Conservation (phyloP, 2,888 invertebrate genomes). For the Orthosia incerta region DNA sequence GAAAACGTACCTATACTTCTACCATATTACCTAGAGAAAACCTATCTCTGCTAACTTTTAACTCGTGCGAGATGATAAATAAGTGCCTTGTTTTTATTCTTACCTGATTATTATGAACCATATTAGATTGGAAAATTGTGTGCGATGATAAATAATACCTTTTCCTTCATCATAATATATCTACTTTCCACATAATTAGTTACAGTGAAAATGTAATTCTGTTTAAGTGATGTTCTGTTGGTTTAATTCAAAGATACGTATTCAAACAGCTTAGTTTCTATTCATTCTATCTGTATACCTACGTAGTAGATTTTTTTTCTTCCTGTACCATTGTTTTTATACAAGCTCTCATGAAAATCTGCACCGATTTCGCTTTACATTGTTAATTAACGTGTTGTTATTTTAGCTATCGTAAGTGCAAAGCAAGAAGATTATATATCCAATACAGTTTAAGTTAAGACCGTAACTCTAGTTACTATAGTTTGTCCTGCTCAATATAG, state of each 20-base stretch:
- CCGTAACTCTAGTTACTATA: background rate
- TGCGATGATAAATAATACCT: conserved; percentile 53
- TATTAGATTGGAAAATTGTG: conserved; percentile 69
- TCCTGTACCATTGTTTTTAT: background rate
- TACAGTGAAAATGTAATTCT: background rate
- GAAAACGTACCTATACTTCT: background rate
- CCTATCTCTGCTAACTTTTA: conserved; percentile 30
- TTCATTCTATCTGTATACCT: background rate
- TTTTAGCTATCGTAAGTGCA: too few species aligned
- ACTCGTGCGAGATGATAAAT: conserved; percentile 42
- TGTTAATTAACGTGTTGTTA: too few species aligned
- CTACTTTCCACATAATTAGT: conserved; percentile 3
- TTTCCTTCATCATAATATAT: conserved; percentile 21
- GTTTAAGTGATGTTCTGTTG: background rate
- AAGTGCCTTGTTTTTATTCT: conserved; percentile 42
- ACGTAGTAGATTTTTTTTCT: background rate
- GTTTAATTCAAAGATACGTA: background rate
- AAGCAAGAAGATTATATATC: too few species aligned
- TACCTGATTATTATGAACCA: conserved; percentile 34
- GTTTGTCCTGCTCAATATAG: background rate
- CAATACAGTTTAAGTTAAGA: too few species aligned
- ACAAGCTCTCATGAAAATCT: background rate
- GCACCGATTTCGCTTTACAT: too few species aligned
- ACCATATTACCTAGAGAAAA: background rate
- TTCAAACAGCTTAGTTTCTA: background rate